phyloP scores from a whole-genome alignment of 2,797 vertebrate genomes.

The Acipenser ruthenus region DNA sequence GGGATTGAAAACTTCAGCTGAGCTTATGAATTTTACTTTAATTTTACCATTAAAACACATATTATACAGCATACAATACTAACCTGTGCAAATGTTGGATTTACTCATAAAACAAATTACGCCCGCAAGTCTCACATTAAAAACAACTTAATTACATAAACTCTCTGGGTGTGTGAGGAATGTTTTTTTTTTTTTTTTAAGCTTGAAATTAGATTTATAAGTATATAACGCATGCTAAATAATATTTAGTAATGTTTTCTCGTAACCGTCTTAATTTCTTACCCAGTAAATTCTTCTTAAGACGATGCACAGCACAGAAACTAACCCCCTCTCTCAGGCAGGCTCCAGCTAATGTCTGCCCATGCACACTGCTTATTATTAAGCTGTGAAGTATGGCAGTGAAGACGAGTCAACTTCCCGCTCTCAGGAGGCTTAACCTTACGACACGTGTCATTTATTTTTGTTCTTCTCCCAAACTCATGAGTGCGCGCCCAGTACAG shows the following conservation, averaged over 20 bases:
- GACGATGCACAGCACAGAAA: conserved; percentile 7
- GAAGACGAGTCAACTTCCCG: not conserved
- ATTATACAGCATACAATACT: no score
- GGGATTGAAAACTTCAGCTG: no score
- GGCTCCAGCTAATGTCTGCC: not conserved
- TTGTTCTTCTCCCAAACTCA: not conserved
- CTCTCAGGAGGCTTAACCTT: not conserved
- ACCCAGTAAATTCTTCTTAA: conserved; percentile 15
- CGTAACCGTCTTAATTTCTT: conserved; percentile 15
- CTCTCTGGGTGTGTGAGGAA: not conserved
- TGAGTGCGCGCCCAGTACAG: not conserved
- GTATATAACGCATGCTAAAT: not conserved
- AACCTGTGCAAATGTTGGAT: no score
- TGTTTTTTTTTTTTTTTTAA: not conserved
- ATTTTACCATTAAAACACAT: no score
- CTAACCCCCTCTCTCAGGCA: not conserved
- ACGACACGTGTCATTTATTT: not conserved
- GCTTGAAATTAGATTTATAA: conserved; percentile 3
- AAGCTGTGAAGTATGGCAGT: not conserved
- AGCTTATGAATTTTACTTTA: no score
- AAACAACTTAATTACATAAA: no score
- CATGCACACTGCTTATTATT: not conserved
- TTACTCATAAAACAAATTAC: no score
- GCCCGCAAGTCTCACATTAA: no score
- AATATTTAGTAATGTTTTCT: not conserved